These are phyloP conservation scores for Chaetodon auriga DNA, from an alignment of 2,113 vertebrate species.

Conservation along the genomic window DNA sequence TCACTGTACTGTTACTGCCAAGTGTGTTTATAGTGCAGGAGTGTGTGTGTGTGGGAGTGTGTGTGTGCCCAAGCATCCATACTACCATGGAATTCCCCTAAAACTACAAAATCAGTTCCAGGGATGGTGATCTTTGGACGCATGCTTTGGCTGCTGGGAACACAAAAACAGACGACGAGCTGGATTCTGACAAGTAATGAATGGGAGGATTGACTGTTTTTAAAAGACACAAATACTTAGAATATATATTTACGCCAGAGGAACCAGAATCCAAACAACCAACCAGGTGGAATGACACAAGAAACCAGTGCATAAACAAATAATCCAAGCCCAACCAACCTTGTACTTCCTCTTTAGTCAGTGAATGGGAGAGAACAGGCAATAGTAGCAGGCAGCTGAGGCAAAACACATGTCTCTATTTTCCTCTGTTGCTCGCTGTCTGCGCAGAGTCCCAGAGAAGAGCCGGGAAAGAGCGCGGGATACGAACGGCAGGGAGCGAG, in stretches of 20 bases:
- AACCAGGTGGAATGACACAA: conserved; percentile 7
- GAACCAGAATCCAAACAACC: not conserved
- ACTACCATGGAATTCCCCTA: conserved; percentile 67
- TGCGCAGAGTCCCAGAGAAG: conserved; percentile 39
- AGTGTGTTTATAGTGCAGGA: conserved; percentile 55
- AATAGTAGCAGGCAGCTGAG: conserved; percentile 57
- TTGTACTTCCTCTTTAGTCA: conserved; percentile 70
- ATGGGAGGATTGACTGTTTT: not conserved
- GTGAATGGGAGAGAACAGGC: conserved; percentile 60
- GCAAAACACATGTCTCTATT: conserved; percentile 76
- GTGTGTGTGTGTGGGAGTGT: conserved; percentile 16
- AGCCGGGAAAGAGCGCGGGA: conserved; percentile 29
- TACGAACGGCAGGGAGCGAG: not conserved
- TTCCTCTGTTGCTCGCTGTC: conserved; percentile 30
- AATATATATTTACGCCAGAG: not conserved
- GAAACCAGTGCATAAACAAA: conserved; percentile 22
- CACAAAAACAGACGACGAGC: not conserved
- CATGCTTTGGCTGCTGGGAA: conserved; percentile 1
- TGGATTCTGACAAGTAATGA: conserved; percentile 3
- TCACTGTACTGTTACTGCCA: conserved; percentile 45
- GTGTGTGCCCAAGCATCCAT: not conserved
- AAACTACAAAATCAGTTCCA: conserved; percentile 45
- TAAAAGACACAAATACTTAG: not conserved
- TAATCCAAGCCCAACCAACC: conserved; percentile 68
- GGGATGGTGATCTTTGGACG: conserved; percentile 1